Evolutionary conservation across 2,113 vertebrate genomes (phyloP), one percentile per base, ranked within the genome.

Genomic region (Climacteris rufus): DNA sequence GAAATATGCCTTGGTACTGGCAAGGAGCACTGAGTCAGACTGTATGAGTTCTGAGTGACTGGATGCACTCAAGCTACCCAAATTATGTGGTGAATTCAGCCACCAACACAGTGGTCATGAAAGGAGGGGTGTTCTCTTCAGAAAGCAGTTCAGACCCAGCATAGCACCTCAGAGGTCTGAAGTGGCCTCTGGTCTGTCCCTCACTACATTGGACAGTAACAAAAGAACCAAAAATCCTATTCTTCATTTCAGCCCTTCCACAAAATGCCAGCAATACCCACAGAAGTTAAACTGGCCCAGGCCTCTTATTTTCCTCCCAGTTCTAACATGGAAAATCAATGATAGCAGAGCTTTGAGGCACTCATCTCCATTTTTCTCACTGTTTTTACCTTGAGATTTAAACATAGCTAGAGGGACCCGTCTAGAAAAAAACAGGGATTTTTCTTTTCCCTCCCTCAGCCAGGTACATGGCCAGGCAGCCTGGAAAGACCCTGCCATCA

Each of bases 51-150:
- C 6, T 28, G 49, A 65, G 22, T 33, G 17, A 14, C 4, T 44
- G n/a, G 7, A 33, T 31, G 21, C 15, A 13, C 39, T 27, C 6
- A 7, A 1, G 7, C 37, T 10, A 39, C 35, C 20, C 6, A 2
- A 50, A 35, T 82, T 33, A 1, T 0, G 0, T 13, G 42, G 15
- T 50, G 57, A 75, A 56, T 85, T 75, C 15, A 64, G 22, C 30
- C 35, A 75, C 33, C 47, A 70, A 13, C 9, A 7, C 0, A 13
- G 5, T 0, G 7, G 13, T 23, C 31, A 25, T 2, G 11, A 59
- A 17, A 50, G 54, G 16, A 61, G 24, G 4, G 10, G 3, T 12
- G 16, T 49, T 25, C 60, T 18, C 45, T 19, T 7, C 20, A 40
- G 53, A 24, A 56, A 31, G 22, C 14, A 12, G 16, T 4, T 64